Percentiles rank a stretch among this genome's conserved stretches.
Evolutionary conservation across 2,113 vertebrate species (phyloP).

Genomic region (Bagarius yarrelli): DNA sequence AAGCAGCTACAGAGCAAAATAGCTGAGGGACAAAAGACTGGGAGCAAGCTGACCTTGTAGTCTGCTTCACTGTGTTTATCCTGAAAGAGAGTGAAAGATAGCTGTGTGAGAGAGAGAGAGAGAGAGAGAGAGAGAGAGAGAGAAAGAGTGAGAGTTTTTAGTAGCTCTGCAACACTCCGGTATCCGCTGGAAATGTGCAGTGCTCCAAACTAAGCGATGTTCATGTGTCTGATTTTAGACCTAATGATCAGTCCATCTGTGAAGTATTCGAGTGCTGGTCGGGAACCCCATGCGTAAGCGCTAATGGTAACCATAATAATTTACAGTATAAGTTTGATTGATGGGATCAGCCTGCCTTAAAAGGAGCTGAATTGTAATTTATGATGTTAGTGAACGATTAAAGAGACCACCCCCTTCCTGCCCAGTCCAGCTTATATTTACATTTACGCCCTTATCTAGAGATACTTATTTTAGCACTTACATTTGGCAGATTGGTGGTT

Average conservation of each 20-base stretch:
- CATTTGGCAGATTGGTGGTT: no score
- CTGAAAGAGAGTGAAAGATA: constrained; percentile 26
- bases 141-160: constrained; percentile 22
- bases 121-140: neutral
- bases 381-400: neutral
- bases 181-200: neutral
- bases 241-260: constrained; percentile 20
- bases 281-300: constrained; percentile 1
- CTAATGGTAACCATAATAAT: neutral
- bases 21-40: constrained; percentile 61
- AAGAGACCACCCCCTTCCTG: neutral
- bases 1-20: constrained; percentile 58
- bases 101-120: neutral
- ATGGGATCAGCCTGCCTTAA: neutral
- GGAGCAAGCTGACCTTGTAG: constrained; percentile 60
- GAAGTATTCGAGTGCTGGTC: neutral
- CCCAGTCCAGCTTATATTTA: neutral
- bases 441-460: no score
- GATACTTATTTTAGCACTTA: no score
- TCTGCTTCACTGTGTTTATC: constrained; percentile 70
- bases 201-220: neutral
- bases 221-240: constrained; percentile 1
- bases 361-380: neutral
- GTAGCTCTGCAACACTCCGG: constrained; percentile 1
- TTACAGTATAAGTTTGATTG: neutral